These are phyloP conservation scores for Cheilosia soror DNA, from an alignment of 2,888 invertebrate species.

Conservation along the genomic window DNA sequence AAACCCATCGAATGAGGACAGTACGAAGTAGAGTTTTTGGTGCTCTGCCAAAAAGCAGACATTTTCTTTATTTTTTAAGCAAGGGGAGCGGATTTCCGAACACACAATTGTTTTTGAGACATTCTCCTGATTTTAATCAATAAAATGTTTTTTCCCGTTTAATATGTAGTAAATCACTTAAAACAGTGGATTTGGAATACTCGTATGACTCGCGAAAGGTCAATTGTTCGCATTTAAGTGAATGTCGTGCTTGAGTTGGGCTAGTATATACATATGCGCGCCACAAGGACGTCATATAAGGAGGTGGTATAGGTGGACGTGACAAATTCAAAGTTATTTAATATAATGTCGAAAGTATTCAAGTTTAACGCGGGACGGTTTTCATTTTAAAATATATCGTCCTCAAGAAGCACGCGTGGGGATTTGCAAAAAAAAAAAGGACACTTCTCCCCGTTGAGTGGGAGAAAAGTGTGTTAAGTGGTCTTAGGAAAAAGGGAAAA, in stretches of 20 bases:
- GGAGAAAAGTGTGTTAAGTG: slow-evolving; percentile 43
- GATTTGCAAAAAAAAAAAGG: slow-evolving; percentile 8
- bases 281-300: slow-evolving; percentile 30
- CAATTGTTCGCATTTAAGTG: slow-evolving; percentile 40
- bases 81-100: not conserved
- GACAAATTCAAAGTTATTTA: slow-evolving; percentile 58
- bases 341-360: slow-evolving; percentile 47
- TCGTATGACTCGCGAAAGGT: slow-evolving; percentile 29
- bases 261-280: not conserved
- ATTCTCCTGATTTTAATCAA: slow-evolving; percentile 54
- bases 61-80: not conserved
- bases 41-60: slow-evolving; percentile 50
- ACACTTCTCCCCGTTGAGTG: not conserved
- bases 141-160: slow-evolving; percentile 41
- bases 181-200: slow-evolving; percentile 3
- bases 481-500: slow-evolving; percentile 6
- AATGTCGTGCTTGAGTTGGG: slow-evolving; percentile 31
- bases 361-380: not conserved
- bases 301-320: slow-evolving; percentile 27
- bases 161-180: slow-evolving; percentile 53
- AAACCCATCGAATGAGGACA: not conserved
- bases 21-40: slow-evolving; percentile 47
- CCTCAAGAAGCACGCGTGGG: slow-evolving; percentile 19
- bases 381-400: not conserved
- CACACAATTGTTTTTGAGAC: not conserved